A percentile compares a stretch with the other conserved stretches of the same genome.
These are phyloP conservation scores for Euschistus heros DNA, from an alignment of 1,140 invertebrate species.

Conservation along the genomic window DNA sequence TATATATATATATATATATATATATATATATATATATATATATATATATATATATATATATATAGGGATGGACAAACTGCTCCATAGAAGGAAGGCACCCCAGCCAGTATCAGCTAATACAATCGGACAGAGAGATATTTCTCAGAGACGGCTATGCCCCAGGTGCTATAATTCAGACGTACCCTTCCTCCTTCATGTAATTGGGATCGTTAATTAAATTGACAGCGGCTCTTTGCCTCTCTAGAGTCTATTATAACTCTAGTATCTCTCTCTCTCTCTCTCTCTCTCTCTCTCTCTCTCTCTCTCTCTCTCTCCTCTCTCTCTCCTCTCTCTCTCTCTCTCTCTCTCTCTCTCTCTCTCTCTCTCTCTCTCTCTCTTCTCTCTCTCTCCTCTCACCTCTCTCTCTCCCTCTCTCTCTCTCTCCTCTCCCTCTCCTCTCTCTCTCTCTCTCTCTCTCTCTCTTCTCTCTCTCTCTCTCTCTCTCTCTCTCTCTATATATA, in stretches of 20 bases:
- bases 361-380: neutral
- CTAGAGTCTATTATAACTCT: no score
- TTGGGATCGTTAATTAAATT: no score
- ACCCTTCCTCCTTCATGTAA: no score
- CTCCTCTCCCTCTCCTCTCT: neutral
- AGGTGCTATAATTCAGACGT: no score
- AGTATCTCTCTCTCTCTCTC: neutral
- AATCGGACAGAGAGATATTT: no score
- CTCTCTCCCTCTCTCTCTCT: neutral
- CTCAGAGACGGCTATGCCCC: no score
- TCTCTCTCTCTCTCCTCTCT: constrained; percentile 18
- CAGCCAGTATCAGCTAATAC: no score
- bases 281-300: neutral
- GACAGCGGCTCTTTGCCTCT: no score
- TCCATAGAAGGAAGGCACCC: no score
- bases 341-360: constrained; percentile 1
- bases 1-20: constrained; percentile 1
- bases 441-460: neutral
- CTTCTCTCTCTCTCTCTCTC: neutral
- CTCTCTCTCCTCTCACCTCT: neutral
- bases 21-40: constrained; percentile 1
- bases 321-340: constrained; percentile 13
- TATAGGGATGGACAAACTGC: neutral
- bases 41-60: constrained; percentile 1
- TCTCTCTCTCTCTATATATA: neutral